phyloP scores from a whole-genome alignment of 2,797 vertebrate genomes.

The Taeniopygia guttata region DNA sequence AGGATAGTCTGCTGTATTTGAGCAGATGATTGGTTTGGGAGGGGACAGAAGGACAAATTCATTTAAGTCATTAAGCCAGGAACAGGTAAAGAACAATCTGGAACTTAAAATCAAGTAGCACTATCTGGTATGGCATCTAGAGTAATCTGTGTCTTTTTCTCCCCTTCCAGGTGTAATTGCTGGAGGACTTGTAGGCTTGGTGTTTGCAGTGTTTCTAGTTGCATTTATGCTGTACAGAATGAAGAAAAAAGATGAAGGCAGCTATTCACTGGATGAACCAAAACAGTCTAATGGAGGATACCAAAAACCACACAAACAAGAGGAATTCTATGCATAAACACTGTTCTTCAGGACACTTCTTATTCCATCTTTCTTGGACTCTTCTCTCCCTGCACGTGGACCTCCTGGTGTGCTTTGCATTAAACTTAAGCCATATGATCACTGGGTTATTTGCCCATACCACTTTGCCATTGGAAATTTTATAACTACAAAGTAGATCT shows the following conservation, averaged over 20 bases:
- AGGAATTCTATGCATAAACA: slow-evolving; percentile 85
- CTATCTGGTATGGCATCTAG: not conserved
- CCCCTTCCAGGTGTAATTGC: slow-evolving; percentile 79
- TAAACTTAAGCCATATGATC: slow-evolving; percentile 73
- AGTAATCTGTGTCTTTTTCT: not conserved
- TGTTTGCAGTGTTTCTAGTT: slow-evolving; percentile 77
- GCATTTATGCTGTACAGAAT: slow-evolving; percentile 83
- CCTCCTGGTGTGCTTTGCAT: slow-evolving; percentile 64
- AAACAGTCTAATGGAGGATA: slow-evolving; percentile 76
- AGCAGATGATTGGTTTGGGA: not conserved
- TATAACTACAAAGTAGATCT: slow-evolving; percentile 60
- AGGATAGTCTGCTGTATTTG: not conserved
- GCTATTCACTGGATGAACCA: slow-evolving; percentile 78
- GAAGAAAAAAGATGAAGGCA: slow-evolving; percentile 83
- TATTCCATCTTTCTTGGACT: slow-evolving; percentile 49
- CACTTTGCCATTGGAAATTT: slow-evolving; percentile 48
- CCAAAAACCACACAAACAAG: slow-evolving; percentile 80
- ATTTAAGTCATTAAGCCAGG: not conserved
- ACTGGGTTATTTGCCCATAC: slow-evolving; percentile 49
- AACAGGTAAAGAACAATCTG: not conserved
- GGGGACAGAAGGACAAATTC: not conserved
- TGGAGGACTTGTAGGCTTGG: slow-evolving; percentile 80
- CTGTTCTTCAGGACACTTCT: slow-evolving; percentile 4
- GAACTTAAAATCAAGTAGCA: not conserved
- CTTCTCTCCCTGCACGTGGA: slow-evolving; percentile 64